These are phyloP conservation scores for Dendrocopos noguchii DNA, from an alignment of 2,113 vertebrate genomes.

Conservation along the genomic window DNA sequence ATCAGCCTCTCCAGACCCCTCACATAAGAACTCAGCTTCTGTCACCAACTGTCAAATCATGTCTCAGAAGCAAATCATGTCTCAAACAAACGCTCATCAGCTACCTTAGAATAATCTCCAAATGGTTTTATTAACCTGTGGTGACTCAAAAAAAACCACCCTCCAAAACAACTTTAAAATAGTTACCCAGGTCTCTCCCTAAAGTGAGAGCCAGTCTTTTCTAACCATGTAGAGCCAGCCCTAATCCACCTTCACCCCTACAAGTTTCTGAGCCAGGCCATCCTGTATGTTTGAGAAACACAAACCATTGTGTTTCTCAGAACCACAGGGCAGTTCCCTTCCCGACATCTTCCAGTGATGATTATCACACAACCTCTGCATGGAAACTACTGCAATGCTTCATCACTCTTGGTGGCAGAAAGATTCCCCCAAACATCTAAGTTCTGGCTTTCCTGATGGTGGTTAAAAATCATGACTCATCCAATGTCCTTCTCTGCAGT, in stretches of 20 bases:
- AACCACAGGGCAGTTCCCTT: not conserved
- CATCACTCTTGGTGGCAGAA: not conserved
- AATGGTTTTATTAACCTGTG: not conserved
- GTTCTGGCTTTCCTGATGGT: not conserved
- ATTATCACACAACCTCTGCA: not conserved
- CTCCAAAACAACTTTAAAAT: not conserved
- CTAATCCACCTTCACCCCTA: not conserved
- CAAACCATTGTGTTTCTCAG: not conserved
- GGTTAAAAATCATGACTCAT: not conserved
- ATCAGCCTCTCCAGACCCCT: too few species aligned
- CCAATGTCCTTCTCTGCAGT: not conserved
- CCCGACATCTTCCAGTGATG: not conserved
- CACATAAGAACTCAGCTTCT: not conserved
- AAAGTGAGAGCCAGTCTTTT: not conserved
- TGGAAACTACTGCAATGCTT: not conserved
- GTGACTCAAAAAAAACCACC: not conserved
- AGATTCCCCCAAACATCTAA: not conserved
- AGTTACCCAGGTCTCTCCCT: not conserved
- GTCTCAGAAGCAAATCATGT: not conserved
- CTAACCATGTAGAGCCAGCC: accelerated
- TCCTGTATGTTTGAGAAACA: not conserved
- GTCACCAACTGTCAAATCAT: not conserved
- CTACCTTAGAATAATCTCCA: not conserved
- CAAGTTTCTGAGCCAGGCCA: not conserved
- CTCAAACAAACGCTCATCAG: not conserved